Conservation (phyloP, 2,113 vertebrate species). For the Felis catus region DNA sequence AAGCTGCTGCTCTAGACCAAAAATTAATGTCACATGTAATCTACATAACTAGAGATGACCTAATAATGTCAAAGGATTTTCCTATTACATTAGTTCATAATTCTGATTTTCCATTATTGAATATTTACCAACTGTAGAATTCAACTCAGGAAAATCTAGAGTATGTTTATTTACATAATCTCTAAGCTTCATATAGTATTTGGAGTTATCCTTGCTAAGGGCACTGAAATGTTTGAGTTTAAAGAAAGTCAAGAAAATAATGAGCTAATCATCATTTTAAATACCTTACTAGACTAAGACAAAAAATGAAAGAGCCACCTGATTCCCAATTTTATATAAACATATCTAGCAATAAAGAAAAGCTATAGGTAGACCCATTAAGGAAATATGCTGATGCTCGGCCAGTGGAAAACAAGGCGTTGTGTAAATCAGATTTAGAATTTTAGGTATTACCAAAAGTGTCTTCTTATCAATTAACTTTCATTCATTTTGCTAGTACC, state of each 20-base stretch:
- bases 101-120: not conserved
- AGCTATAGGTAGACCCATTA: not conserved
- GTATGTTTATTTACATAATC: not conserved
- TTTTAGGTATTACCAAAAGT: not conserved
- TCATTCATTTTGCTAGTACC: not conserved
- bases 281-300: not conserved
- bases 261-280: not conserved
- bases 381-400: not conserved
- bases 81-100: not conserved
- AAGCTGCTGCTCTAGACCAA: not conserved
- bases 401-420: not conserved
- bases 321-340: not conserved
- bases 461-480: not conserved
- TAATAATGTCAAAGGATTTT: not conserved
- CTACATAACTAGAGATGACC: not conserved
- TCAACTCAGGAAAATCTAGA: not conserved
- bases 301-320: not conserved
- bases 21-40: not conserved
- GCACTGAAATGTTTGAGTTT: not conserved
- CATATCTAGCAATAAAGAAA: not conserved
- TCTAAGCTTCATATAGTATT: not conserved
- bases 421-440: not conserved
- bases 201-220: not conserved
- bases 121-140: not conserved
- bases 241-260: not conserved